These are phyloP conservation scores for Nomada fabriciana DNA, from an alignment of 2,888 invertebrate species.

Conservation along the genomic window DNA sequence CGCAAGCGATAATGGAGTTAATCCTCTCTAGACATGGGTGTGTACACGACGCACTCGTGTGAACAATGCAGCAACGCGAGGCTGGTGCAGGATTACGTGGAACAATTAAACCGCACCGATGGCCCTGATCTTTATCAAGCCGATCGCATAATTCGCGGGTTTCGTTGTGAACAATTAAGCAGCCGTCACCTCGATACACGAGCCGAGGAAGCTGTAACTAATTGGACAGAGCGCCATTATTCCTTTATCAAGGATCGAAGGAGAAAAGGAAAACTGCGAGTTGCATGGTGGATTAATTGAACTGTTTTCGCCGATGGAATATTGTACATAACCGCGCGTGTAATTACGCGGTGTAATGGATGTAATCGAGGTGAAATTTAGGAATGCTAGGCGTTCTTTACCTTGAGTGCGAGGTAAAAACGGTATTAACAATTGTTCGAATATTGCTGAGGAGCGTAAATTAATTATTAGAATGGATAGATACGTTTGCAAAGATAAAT, in stretches of 20 bases:
- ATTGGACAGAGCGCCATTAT: neutral
- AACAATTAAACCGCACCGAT: conserved; percentile 53
- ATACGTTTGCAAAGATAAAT: too few relatives aligned
- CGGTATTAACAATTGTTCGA: too few relatives aligned
- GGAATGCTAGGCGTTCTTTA: too few relatives aligned
- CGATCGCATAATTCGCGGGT: conserved; percentile 47
- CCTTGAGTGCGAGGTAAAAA: neutral
- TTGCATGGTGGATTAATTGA: conserved; percentile 35
- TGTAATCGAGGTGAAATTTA: neutral
- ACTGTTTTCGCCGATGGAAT: conserved; percentile 19
- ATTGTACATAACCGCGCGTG: conserved; percentile 12
- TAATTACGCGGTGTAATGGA: conserved; percentile 16
- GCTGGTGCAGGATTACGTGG: conserved; percentile 43
- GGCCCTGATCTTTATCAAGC: conserved; percentile 48
- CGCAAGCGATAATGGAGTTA: neutral
- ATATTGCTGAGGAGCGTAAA: too few relatives aligned
- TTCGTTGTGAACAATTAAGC: conserved; percentile 52
- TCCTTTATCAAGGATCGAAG: conserved; percentile 17
- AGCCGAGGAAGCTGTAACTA: neutral
- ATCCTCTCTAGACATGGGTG: neutral
- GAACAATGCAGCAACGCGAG: conserved; percentile 35
- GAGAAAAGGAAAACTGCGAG: neutral
- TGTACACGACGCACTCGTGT: conserved; percentile 34
- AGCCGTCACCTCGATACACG: conserved; percentile 19
- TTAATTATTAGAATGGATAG: too few relatives aligned